Evolutionary conservation across 2,888 invertebrate species (phyloP), one percentile per base, ranked within the genome.

Genomic region (Micoletzkya japonica): DNA sequence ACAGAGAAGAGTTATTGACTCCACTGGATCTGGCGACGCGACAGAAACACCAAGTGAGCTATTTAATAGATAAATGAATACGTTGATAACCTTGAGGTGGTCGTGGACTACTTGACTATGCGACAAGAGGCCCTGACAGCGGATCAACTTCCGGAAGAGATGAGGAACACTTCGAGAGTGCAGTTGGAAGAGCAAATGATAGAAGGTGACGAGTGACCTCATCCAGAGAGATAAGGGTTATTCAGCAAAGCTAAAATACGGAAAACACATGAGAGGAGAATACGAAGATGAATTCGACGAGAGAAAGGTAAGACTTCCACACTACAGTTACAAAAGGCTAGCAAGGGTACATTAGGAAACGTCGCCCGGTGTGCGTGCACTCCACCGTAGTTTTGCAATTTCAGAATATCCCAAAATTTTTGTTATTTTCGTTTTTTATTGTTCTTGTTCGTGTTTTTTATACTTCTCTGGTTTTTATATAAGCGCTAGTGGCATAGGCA

Each of bases 21-120:
- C 81, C 83, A 7, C 73, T 82, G 20, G 83, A 83, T 66, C 39
- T 83, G 28, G 84, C 84, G 0, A 74, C 70, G 39, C 66, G 71
- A 36, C 76, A 82, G 52, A 60, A 75, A 1, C 80, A 83, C 50
- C 71, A 77, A 14, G 70, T 67, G 36, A 64, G 54, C 1, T 17
- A 2, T 0, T 32, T 58, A 10, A 14, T 28, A 58, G 17, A 17
- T 14, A 14, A 7, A 58, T 10, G 28, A 58, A 14, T 28, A 30
- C 58, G 17, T 37, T 60, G 14, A 39, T 10, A 59, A 36, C 24
- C 24, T 70, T 2, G 57, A 70, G 60, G 75, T 73, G 20, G 76
- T 83, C 28, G 78, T 79, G 0, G 82, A 82, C 10, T 82, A 82
- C 61, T 73, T 82, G 26, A 75, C 70, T 24, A 72, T 73, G 56